These are phyloP conservation scores for Thomomys bottae DNA, from an alignment of 2,113 vertebrate species.

Conservation along the genomic window DNA sequence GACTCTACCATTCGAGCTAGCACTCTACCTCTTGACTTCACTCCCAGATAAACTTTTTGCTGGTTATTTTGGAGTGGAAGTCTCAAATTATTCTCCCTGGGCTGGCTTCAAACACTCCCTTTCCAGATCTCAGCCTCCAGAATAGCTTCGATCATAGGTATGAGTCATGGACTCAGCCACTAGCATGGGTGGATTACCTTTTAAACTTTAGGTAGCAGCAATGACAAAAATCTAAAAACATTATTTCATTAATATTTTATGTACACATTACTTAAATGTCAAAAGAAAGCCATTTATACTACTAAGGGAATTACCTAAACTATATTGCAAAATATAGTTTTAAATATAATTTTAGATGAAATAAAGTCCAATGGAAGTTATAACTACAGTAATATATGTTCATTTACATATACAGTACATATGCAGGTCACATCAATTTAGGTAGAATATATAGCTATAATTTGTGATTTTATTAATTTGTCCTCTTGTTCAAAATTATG, in stretches of 20 bases:
- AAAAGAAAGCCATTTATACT: constrained; percentile 51
- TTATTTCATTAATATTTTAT: constrained; percentile 35
- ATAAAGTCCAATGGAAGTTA: too few relatives aligned
- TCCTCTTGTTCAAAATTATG: constrained; percentile 17
- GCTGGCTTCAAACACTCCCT: too few relatives aligned
- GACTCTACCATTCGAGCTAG: too few relatives aligned
- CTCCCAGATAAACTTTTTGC: too few relatives aligned
- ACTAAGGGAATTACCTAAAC: constrained; percentile 42
- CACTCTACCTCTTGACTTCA: too few relatives aligned
- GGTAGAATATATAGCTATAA: constrained; percentile 47
- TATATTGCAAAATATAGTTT: constrained; percentile 36
- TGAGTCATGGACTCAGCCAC: too few relatives aligned
- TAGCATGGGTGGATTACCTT: not conserved
- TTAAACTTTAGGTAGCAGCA: constrained; percentile 50
- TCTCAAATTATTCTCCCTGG: too few relatives aligned
- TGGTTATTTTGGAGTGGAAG: too few relatives aligned
- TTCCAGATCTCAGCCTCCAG: too few relatives aligned
- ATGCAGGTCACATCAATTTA: constrained; percentile 52
- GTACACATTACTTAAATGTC: constrained; percentile 48
- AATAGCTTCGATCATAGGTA: too few relatives aligned
- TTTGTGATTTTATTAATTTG: constrained; percentile 53
- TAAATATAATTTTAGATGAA: constrained; percentile 1
- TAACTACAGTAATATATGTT: too few relatives aligned
- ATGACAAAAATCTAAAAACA: constrained; percentile 56
- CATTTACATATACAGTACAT: not conserved